Base-by-base conservation (phyloP, 2,113 vertebrate species). In the Callopanchax toddi region DNA sequence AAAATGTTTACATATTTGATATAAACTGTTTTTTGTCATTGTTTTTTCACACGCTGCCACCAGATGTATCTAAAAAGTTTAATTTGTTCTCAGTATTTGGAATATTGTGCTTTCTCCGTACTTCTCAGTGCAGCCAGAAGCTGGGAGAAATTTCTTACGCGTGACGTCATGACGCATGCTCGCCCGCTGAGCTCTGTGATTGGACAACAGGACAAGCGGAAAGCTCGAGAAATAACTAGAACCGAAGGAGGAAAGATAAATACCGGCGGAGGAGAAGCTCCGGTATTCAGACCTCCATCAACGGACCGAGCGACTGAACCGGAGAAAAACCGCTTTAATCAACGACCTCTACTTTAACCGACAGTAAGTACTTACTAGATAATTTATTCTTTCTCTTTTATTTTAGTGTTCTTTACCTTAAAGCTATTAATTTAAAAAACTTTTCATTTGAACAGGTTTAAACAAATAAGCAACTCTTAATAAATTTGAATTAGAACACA, bases 171-270 rank as follows among this genome's bases (percentile, higher is more conserved):
- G 42, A 29, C 63, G 52, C 52, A 25, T 2, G 0, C 7, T 6
- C 5, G 40, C 12, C 7, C 0, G 40, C 42, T 10, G 32, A 20
- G 29, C 43, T 0, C 17, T 56, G 26, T 29, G 63, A 66, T 66
- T 56, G 63, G 63, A 48, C 43, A 42, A 56, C 5, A 40, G 45
- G 0, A 11, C 1, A 45, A n/a, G 6, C 45, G 17, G 46, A 62
- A 66, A 5, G 9, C 63, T 56, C 52, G 43, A 66, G 63, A 66
- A 66, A n/a, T 22, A 11, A 7, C 63, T 21, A 55, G 63, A 66
- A 56, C 22, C 7, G 10, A 23, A 23, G 18, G 49, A 34, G 18
- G 2, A 8, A 12, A 0, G 13, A n/a, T 51, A 29, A 29, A 51
- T 26, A 25, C 12, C 21, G 22, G 26, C 26, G 26, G 26, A 3